Evolutionary conservation across 2,797 vertebrate genomes (phyloP), one percentile per base, ranked within the genome.

Genomic region (Bovichtus variegatus): DNA sequence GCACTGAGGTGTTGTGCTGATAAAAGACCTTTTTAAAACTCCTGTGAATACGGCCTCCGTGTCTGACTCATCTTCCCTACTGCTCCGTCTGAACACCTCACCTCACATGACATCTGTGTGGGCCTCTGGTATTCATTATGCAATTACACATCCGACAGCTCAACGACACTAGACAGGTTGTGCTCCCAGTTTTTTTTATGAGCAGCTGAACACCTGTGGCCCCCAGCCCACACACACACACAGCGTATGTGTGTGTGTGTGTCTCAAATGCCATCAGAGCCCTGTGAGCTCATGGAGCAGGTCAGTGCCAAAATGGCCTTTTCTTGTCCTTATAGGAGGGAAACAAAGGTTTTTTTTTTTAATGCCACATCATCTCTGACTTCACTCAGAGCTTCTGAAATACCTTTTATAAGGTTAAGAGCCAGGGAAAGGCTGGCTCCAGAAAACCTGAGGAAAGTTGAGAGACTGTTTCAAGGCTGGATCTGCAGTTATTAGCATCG

Each of bases 211-310:
- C 68, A 80, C 41, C 44, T 65, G 71, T 9, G 0, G 21, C n/a
- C 11, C 54, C 76, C 27, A 71, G 58, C 6, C 25, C n/a, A n/a
- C n/a, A n/a, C n/a, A n/a, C 31, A 27, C 69, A 58, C 19, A 19
- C 10, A 46, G 2, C 21, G 16, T 50, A 21, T 27, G 12, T 11
- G 64, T 13, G 18, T 43, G 21, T 31, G 50, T 44, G 43, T 53
- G 18, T 53, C 49, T 41, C 7, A 64, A 76, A 76, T 79, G 73
- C 63, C 76, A 59, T 60, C 53, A 77, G 21, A 68, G 59, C 18
- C 25, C 68, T 25, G 38, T 65, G 18, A 43, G 21, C 36, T 53
- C 36, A n/a, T 25, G 1, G 40, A 59, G 58, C 21, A 57, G 40
- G 38, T 47, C 3, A 21, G 54, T 27, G 57, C 51, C 65, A 55